Percentiles rank a stretch among this genome's conserved stretches.
Conservation (phyloP, 2,797 vertebrate genomes). For the Bradypodion pumilum region DNA sequence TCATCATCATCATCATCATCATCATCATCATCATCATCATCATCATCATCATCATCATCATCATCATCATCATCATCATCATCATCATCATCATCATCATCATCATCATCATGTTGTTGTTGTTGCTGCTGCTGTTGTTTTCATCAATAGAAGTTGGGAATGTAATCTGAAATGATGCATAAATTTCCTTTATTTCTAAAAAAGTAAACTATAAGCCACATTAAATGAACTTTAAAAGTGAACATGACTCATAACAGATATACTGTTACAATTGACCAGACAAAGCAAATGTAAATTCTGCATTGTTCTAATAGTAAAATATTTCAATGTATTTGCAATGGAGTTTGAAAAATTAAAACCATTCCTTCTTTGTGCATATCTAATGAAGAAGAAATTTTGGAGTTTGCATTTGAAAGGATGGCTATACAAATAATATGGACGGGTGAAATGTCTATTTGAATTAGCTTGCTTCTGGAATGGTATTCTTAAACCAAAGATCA, state of each 20-base stretch:
- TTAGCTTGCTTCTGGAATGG: slow-evolving; percentile 68
- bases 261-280: slow-evolving; percentile 70
- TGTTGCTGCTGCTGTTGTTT: too few relatives aligned
- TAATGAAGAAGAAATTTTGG: slow-evolving; percentile 60
- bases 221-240: slow-evolving; percentile 75
- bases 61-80: slow-evolving; percentile 68
- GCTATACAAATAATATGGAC: slow-evolving; percentile 58
- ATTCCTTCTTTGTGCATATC: slow-evolving; percentile 61
- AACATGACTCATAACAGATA: slow-evolving; percentile 74
- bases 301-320: slow-evolving; percentile 70
- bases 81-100: slow-evolving; percentile 60
- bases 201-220: slow-evolving; percentile 69
- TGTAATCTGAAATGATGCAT: slow-evolving; percentile 63
- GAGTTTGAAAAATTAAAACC: slow-evolving; percentile 75
- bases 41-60: slow-evolving; percentile 68
- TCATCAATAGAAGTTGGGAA: slow-evolving; percentile 58
- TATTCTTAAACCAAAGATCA: slow-evolving; percentile 72
- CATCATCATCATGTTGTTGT: too few relatives aligned
- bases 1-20: slow-evolving; percentile 66
- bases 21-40: slow-evolving; percentile 68
- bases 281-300: slow-evolving; percentile 73
- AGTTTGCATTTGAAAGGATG: slow-evolving; percentile 66
- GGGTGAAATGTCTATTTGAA: slow-evolving; percentile 69
- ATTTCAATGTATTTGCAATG: slow-evolving; percentile 72
- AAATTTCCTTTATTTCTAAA: slow-evolving; percentile 46